Percentiles rank a stretch among this genome's conserved stretches.
Conservation (phyloP, 1,140 invertebrate species). For the Vanessa atalanta region DNA sequence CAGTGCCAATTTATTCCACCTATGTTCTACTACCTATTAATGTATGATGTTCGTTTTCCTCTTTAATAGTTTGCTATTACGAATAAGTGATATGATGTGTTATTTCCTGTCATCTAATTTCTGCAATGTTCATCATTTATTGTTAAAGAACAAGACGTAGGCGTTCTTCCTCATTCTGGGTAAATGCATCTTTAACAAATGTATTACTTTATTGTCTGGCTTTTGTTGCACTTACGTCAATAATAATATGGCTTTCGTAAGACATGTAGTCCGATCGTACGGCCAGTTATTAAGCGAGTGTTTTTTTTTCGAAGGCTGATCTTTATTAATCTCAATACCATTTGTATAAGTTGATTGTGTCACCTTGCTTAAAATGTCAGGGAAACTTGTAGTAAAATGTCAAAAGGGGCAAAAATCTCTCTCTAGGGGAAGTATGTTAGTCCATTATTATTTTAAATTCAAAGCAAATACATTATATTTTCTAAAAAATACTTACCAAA, state of each 20-base stretch:
- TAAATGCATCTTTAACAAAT: conserved; percentile 46
- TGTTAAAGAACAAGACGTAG: conserved; percentile 45
- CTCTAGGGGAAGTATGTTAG: not conserved
- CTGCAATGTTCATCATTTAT: conserved; percentile 37
- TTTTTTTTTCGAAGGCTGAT: conserved; percentile 18
- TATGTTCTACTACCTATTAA: conserved; percentile 30
- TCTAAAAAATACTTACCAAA: too few relatives aligned
- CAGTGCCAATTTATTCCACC: conserved; percentile 44
- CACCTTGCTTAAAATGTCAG: conserved; percentile 27
- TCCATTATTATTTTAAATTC: too few relatives aligned
- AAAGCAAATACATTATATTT: too few relatives aligned
- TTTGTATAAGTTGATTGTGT: conserved; percentile 6
- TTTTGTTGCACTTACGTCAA: conserved; percentile 19
- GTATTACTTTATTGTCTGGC: conserved; percentile 27
- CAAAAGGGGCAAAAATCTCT: not conserved
- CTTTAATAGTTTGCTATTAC: conserved; percentile 19
- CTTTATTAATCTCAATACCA: conserved; percentile 9
- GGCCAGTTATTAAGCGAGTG: not conserved
- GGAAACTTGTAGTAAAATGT: not conserved
- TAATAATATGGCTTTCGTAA: conserved; percentile 14
- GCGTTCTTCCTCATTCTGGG: conserved; percentile 66
- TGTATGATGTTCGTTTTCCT: conserved; percentile 23
- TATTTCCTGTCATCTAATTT: conserved; percentile 50
- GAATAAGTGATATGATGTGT: conserved; percentile 39
- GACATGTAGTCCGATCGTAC: not conserved